Evolutionary conservation across 2,888 invertebrate genomes (phyloP).

Genomic region (Aspidiotus destructor): DNA sequence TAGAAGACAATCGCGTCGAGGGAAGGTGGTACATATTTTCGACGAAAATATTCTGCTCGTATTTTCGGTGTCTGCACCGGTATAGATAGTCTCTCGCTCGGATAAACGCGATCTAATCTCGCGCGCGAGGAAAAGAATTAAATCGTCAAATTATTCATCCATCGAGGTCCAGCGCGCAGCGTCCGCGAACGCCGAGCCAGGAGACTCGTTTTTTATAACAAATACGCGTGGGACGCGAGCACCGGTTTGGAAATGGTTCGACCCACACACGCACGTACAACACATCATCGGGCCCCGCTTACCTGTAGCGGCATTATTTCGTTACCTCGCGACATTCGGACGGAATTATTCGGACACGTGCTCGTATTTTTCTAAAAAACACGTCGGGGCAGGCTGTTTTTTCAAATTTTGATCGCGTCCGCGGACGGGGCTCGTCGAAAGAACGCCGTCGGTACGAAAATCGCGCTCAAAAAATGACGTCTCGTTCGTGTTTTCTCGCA

Average conservation of each 20-base stretch:
- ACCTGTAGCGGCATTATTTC: neutral
- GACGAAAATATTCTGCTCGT: too few relatives aligned
- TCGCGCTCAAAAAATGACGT: neutral
- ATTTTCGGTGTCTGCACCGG: too few relatives aligned
- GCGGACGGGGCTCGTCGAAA: neutral
- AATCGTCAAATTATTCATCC: conserved; percentile 4
- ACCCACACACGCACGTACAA: neutral
- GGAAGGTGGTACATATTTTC: too few relatives aligned
- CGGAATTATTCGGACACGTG: conserved; percentile 13
- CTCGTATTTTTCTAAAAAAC: conserved; percentile 10
- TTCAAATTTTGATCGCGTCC: neutral
- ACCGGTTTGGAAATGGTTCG: conserved; percentile 25
- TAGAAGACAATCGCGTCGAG: too few relatives aligned
- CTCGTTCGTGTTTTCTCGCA: conserved; percentile 5
- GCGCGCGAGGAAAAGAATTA: neutral
- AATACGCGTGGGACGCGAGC: conserved; percentile 27
- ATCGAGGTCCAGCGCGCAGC: neutral
- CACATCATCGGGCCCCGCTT: neutral
- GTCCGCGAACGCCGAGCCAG: neutral
- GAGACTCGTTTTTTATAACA: conserved; percentile 1
- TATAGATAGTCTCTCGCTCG: too few relatives aligned
- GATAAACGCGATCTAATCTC: too few relatives aligned
- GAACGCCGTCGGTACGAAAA: neutral
- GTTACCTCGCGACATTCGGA: too few relatives aligned
- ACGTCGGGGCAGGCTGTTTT: conserved; percentile 8